Evolutionary conservation across 2,888 invertebrate species (phyloP), one percentile per base, ranked within the genome.

Genomic region (Chrysolina haemoptera): DNA sequence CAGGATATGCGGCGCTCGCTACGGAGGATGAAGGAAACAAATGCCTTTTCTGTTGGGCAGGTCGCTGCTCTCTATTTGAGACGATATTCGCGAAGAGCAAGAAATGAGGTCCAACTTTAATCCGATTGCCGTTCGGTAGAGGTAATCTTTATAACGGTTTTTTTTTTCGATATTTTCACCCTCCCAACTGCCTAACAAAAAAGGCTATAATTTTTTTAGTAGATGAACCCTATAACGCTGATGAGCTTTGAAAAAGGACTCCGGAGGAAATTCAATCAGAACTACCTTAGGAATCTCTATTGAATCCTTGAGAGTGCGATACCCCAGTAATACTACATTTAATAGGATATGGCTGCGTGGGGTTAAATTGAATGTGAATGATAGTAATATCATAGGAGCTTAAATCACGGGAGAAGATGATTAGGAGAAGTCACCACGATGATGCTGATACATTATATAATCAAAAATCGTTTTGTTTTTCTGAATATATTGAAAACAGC

Each of bases 21-120:
- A 67, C 62, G 46, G 48, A 48, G 69, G 69, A 69, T 69, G 46
- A 63, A 63, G 62, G 69, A 69, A 69, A 69, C 68, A 69, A 69
- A 69, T 62, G 35, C 43, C 59, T 20, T 41, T 62, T 46, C 43
- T 63, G 46, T 35, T 69, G 50, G 62, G 63, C 63, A 69, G 69
- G 69, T 69, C 69, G 63, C 27, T 69, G n/a, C 59, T 59, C 16
- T 59, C 16, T 22, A 1, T 11, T 59, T 35, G 27, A 14, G n/a
- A 6, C 59, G 27, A 27, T 59, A n/a, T 59, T n/a, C 5, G 59
- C 20, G n/a, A n/a, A 59, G 59, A 59, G 59, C 27, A 22, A 35
- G 35, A 35, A 59, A 62, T 48, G 48, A 50, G 69, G 20, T 69
- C 22, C 43, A 20, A 10, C 20, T 59, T 48, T 22, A 12, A 53